phyloP scores from a whole-genome alignment of 2,888 invertebrate genomes.

The Oscheius sp. region DNA sequence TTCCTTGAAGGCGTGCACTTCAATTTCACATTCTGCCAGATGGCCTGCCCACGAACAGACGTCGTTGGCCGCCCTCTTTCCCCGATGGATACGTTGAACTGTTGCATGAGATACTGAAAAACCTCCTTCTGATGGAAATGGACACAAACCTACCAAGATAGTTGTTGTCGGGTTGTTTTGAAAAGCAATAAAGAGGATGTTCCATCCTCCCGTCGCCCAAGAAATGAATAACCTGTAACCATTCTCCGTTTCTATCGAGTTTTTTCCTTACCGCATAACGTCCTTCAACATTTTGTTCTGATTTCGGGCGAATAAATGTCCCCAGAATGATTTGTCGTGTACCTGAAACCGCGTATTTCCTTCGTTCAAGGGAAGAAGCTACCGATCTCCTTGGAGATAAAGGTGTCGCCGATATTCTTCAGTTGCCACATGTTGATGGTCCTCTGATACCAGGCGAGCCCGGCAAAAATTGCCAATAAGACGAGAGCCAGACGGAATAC shows the following conservation, averaged over 20 bases:
- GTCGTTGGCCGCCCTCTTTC: slow-evolving; percentile 68
- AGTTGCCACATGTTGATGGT: slow-evolving; percentile 72
- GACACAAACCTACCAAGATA: slow-evolving; percentile 41
- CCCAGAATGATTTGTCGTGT: slow-evolving; percentile 68
- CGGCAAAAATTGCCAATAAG: slow-evolving; percentile 54
- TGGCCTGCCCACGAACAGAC: slow-evolving; percentile 71
- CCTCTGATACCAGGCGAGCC: slow-evolving; percentile 62
- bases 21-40: slow-evolving; percentile 69
- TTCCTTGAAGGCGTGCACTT: slow-evolving; percentile 50
- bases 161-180: slow-evolving; percentile 50
- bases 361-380: not conserved
- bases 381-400: slow-evolving; percentile 65
- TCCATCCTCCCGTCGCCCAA: slow-evolving; percentile 64
- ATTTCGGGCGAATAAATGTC: slow-evolving; percentile 62
- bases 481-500: slow-evolving; percentile 58
- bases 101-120: slow-evolving; percentile 50
- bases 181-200: slow-evolving; percentile 65
- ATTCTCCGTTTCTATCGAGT: not conserved
- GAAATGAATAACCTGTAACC: slow-evolving; percentile 67
- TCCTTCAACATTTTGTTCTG: slow-evolving; percentile 68
- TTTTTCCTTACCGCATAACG: slow-evolving; percentile 58
- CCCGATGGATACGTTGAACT: slow-evolving; percentile 56
- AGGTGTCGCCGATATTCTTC: slow-evolving; percentile 71
- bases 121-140: not conserved
- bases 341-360: slow-evolving; percentile 35